Evolutionary conservation across 2,888 invertebrate species (phyloP).

Genomic region (Eristalis pertinax): DNA sequence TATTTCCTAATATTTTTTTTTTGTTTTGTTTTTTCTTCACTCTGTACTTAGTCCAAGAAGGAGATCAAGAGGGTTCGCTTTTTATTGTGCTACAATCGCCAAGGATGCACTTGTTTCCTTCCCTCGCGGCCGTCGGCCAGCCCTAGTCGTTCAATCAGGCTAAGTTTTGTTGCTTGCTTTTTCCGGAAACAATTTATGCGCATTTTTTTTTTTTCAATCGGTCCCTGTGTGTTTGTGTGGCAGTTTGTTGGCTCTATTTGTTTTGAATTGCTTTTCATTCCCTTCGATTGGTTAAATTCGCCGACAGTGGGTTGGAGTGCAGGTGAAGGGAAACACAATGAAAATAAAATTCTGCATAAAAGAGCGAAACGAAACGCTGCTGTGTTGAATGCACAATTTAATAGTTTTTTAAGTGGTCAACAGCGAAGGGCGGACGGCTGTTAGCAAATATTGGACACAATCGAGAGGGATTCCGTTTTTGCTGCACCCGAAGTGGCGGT

Average conservation of each 20-base stretch:
- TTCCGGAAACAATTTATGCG: constrained; percentile 53
- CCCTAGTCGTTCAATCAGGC: not conserved
- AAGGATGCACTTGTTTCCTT: constrained; percentile 60
- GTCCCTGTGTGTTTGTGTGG: constrained; percentile 20
- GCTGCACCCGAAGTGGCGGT: not conserved
- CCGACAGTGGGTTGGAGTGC: not conserved
- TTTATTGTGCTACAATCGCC: constrained; percentile 21
- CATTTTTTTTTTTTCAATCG: constrained; percentile 43
- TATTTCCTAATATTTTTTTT: constrained; percentile 5
- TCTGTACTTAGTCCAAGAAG: not conserved
- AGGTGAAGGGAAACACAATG: not conserved
- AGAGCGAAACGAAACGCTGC: constrained; percentile 13
- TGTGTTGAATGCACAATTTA: constrained; percentile 52
- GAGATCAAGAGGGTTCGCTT: not conserved
- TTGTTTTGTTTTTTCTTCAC: not conserved
- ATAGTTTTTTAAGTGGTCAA: constrained; percentile 59
- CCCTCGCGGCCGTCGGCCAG: not conserved
- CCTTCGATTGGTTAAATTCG: constrained; percentile 28
- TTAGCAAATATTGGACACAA: constrained; percentile 26
- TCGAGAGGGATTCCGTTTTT: constrained; percentile 13
- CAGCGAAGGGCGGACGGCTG: not conserved
- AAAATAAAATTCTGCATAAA: constrained; percentile 21
- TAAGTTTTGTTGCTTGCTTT: not conserved
- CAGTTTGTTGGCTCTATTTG: not conserved
- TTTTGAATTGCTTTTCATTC: not conserved